Percentiles rank a stretch among this genome's conserved stretches.
phyloP scores from a whole-genome alignment of 2,113 vertebrate species.

The Anolis sagrei region DNA sequence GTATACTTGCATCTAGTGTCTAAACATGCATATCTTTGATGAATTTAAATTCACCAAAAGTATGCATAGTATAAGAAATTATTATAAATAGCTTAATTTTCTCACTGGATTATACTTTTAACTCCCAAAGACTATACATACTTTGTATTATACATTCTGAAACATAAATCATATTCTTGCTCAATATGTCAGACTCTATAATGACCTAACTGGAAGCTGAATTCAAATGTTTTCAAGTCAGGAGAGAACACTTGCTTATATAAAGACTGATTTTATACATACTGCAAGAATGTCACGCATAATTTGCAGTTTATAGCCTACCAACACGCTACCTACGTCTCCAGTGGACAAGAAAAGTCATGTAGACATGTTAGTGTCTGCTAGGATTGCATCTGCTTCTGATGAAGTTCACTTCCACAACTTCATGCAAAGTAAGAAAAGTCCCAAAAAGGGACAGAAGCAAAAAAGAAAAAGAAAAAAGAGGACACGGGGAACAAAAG shows the following conservation, averaged over 20 bases:
- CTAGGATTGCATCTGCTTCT: not conserved
- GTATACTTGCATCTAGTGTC: not conserved
- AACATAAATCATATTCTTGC: not conserved
- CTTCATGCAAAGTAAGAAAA: not conserved
- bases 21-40: not conserved
- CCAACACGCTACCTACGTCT: no score
- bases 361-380: no score
- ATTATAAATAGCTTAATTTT: not conserved
- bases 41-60: not conserved
- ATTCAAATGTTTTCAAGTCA: not conserved
- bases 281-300: no score
- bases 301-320: no score
- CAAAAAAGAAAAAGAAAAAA: not conserved
- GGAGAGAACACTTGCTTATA: not conserved
- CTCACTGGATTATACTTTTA: not conserved
- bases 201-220: not conserved
- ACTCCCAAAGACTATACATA: not conserved
- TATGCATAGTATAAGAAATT: constrained; percentile 10
- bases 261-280: no score
- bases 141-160: not conserved
- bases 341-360: no score
- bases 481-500: not conserved
- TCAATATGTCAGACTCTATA: not conserved
- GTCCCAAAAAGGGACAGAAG: not conserved
- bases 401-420: not conserved